Conservation (phyloP, 2,797 vertebrate genomes). For the Gobio occitaniae region DNA sequence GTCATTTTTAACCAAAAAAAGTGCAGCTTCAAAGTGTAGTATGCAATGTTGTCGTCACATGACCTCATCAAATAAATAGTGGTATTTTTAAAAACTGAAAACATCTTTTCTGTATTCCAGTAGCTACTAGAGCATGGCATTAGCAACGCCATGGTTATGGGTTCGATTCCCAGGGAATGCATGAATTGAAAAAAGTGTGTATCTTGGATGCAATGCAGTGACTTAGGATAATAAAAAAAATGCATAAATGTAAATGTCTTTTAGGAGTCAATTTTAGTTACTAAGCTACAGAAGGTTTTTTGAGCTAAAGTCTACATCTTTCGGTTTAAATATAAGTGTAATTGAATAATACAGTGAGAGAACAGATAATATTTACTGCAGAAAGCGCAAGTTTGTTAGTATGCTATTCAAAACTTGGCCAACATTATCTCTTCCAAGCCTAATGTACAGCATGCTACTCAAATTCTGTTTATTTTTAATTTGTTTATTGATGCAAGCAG, state of each 20-base stretch:
- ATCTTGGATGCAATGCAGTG: background rate
- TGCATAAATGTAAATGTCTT: background rate
- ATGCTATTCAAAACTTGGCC: conserved; percentile 1
- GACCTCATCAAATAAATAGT: conserved; percentile 4
- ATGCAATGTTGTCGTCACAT: background rate
- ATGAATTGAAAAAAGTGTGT: background rate
- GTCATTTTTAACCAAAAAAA: too few species aligned
- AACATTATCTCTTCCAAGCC: conserved; percentile 34
- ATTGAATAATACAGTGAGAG: background rate
- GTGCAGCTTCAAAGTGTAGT: too few species aligned
- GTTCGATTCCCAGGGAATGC: background rate
- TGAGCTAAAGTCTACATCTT: background rate
- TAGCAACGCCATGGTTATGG: background rate
- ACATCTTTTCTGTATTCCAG: background rate
- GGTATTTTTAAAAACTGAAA: background rate
- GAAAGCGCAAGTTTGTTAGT: background rate
- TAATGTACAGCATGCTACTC: conserved; percentile 40
- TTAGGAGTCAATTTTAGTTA: background rate
- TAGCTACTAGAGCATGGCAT: background rate
- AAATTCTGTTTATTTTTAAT: conserved; percentile 51
- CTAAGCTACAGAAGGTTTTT: background rate
- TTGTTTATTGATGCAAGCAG: conserved; percentile 52
- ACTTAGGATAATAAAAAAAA: background rate
- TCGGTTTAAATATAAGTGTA: background rate
- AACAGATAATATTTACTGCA: background rate